These are phyloP conservation scores for Neomonachus schauinslandi DNA, from an alignment of 2,113 vertebrate species.

Conservation along the genomic window DNA sequence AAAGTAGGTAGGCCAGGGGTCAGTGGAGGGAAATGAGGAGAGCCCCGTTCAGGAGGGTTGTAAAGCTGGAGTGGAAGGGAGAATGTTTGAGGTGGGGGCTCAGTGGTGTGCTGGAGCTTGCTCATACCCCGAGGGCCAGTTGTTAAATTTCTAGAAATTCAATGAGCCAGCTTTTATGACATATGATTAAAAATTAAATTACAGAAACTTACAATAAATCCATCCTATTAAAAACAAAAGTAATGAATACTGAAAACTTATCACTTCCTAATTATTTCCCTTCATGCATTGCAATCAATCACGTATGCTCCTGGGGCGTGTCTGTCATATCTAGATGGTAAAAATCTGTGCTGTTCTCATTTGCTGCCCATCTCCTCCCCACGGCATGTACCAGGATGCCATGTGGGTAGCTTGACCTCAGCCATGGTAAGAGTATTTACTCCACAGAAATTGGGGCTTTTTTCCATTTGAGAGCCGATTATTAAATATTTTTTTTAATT, in stretches of 20 bases:
- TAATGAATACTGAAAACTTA: neutral
- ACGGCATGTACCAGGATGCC: too few species aligned
- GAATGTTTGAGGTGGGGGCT: rapidly evolving
- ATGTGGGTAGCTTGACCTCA: neutral
- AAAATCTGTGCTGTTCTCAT: neutral
- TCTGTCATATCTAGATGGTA: neutral
- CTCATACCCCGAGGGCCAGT: neutral
- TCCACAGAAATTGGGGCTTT: neutral
- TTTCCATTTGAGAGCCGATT: neutral
- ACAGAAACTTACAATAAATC: neutral
- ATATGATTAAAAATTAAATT: neutral
- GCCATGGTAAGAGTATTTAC: neutral
- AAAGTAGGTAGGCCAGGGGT: neutral
- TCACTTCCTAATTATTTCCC: neutral
- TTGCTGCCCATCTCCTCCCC: neutral
- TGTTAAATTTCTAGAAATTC: neutral
- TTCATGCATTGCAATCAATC: neutral
- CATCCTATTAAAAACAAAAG: neutral
- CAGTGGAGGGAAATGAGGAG: neutral
- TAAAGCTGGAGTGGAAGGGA: neutral
- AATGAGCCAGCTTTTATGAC: neutral
- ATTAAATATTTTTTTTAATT: neutral
- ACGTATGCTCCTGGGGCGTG: neutral
- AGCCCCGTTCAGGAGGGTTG: too few species aligned
- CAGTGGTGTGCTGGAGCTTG: neutral